These are phyloP conservation scores for Nannobrachium achirus DNA, from an alignment of 2,113 vertebrate genomes.

Conservation along the genomic window DNA sequence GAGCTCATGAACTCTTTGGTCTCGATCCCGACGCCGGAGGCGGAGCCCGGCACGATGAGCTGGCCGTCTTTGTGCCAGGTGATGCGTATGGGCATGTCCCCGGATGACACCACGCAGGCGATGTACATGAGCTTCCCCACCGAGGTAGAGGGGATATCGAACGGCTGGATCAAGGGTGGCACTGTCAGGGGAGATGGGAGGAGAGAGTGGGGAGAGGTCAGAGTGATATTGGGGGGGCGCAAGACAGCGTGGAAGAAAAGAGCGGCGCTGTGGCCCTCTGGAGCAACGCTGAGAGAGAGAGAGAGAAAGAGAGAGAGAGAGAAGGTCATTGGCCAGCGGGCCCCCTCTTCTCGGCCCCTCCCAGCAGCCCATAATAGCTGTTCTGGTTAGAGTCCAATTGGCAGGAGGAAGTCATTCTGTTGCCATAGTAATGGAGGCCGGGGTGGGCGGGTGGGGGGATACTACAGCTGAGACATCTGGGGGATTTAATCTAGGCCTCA, in stretches of 20 bases:
- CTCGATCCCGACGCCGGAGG: conserved; percentile 95
- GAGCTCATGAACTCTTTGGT: conserved; percentile 99
- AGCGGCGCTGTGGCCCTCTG: conserved; percentile 58
- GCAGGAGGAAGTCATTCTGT: conserved; percentile 82
- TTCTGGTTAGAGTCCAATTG: conserved; percentile 85
- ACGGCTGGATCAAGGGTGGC: conserved; percentile 97
- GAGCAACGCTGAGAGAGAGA: conserved; percentile 57
- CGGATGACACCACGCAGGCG: conserved; percentile 97
- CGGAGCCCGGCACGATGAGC: conserved; percentile 89
- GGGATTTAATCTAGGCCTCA: conserved; percentile 87
- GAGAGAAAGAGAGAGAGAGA: conserved; percentile 28
- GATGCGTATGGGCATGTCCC: conserved; percentile 99
- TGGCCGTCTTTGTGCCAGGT: conserved; percentile 99
- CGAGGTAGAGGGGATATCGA: conserved; percentile 97
- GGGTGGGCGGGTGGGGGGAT: conserved; percentile 41
- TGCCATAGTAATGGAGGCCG: conserved; percentile 83
- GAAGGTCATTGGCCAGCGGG: conserved; percentile 75
- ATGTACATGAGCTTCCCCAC: conserved; percentile 99
- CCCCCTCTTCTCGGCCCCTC: conserved; percentile 22
- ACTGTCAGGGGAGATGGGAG: conserved; percentile 72
- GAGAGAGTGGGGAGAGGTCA: conserved; percentile 6
- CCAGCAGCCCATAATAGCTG: conserved; percentile 82
- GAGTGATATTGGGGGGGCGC: conserved; percentile 16
- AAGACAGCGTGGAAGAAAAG: conserved; percentile 46
- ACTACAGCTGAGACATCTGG: conserved; percentile 83